Percentiles rank a stretch among this genome's conserved stretches.
Conservation (phyloP, 2,113 vertebrate species). For the Narcine bancroftii region DNA sequence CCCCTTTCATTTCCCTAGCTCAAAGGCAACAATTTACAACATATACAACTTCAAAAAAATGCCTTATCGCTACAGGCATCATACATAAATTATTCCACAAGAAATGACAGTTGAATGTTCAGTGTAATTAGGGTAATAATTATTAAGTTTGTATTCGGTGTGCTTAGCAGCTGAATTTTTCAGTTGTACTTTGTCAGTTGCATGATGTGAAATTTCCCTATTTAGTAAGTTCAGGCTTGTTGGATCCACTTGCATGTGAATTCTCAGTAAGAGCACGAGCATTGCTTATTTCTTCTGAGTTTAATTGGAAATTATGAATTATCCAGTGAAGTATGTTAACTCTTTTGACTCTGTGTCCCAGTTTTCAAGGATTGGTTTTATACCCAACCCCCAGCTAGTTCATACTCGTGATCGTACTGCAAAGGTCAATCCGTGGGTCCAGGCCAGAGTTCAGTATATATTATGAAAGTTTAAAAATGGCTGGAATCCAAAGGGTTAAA, state of each 20-base stretch:
- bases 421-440: no score
- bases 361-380: no score
- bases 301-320: background rate
- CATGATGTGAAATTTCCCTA: slow-evolving; percentile 21
- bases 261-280: background rate
- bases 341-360: no score
- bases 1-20: slow-evolving; percentile 62
- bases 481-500: no score
- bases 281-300: slow-evolving; percentile 15
- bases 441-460: no score
- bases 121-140: slow-evolving; percentile 67
- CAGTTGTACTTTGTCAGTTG: slow-evolving; percentile 30
- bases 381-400: no score
- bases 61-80: slow-evolving; percentile 67
- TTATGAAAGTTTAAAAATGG: no score
- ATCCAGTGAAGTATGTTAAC: background rate
- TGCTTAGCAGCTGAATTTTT: slow-evolving; percentile 27
- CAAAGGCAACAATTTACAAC: slow-evolving; percentile 65
- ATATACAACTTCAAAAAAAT: slow-evolving; percentile 67
- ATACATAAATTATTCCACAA: slow-evolving; percentile 70
- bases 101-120: slow-evolving; percentile 69
- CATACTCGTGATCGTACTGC: no score
- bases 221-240: background rate
- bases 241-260: slow-evolving; percentile 7
- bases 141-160: slow-evolving; percentile 63